phyloP scores from a whole-genome alignment of 2,113 vertebrate genomes.

The Mugil cephalus region DNA sequence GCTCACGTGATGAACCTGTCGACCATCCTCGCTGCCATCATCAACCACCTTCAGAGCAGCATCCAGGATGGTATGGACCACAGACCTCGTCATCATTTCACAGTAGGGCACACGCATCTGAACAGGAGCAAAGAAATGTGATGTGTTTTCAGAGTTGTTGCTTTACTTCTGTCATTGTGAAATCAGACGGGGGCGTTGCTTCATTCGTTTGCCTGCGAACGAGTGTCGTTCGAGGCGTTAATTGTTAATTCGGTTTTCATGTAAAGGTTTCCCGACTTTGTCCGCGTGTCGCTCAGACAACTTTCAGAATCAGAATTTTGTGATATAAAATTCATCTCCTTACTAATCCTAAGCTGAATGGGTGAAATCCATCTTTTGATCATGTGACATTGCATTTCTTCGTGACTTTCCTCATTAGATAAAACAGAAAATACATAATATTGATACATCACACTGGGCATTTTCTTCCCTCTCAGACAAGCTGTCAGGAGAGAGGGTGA shows the following conservation, averaged over 20 bases:
- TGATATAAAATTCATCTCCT: no score
- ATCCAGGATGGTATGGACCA: constrained; percentile 93
- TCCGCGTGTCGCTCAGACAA: neutral
- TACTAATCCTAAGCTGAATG: no score
- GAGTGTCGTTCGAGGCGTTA: neutral
- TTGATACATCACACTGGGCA: neutral
- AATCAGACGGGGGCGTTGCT: neutral
- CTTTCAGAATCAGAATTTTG: neutral
- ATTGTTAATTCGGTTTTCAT: no score
- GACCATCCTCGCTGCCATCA: constrained; percentile 95
- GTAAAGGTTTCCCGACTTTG: neutral
- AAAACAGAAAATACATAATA: neutral
- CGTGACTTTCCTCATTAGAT: neutral
- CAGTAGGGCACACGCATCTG: constrained; percentile 59
- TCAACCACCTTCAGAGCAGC: constrained; percentile 97
- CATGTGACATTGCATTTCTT: neutral
- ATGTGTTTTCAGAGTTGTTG: constrained; percentile 3
- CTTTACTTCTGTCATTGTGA: no score
- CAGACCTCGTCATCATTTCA: constrained; percentile 53
- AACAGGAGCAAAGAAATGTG: constrained; percentile 40
- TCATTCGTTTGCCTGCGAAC: neutral
- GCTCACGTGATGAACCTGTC: constrained; percentile 98
- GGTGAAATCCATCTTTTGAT: neutral
- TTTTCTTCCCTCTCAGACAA: constrained; percentile 86
- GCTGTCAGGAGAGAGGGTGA: constrained; percentile 94